Conservation (phyloP, 2,888 invertebrate species). For the Caenorhabditis imperialis region DNA sequence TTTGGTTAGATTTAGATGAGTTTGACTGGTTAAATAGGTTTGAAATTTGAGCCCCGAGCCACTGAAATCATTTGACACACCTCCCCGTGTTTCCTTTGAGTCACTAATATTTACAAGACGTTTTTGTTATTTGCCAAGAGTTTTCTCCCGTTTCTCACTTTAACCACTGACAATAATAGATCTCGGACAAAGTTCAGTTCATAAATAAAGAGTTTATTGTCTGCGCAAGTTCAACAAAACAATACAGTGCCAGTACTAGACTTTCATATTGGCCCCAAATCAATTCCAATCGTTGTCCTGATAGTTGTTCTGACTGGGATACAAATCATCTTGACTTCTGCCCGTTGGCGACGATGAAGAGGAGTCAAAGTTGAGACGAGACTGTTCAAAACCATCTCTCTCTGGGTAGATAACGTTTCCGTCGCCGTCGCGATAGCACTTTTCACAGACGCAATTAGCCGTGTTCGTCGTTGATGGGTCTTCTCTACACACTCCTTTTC, state of each 20-base stretch:
- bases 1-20: too few species aligned
- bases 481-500: slow-evolving; percentile 38
- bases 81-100: slow-evolving; percentile 20
- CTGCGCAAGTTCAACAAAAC: too few species aligned
- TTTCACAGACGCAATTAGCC: slow-evolving; percentile 35
- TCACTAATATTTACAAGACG: slow-evolving; percentile 33
- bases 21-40: too few species aligned
- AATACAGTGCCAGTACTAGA: too few species aligned
- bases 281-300: slow-evolving; percentile 3
- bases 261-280: too few species aligned
- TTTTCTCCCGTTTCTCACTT: slow-evolving; percentile 1
- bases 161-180: slow-evolving; percentile 1
- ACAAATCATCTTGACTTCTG: slow-evolving; percentile 25
- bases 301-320: slow-evolving; percentile 34
- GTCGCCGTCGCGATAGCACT: slow-evolving; percentile 23
- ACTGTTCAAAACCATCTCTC: slow-evolving; percentile 24
- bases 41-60: too few species aligned
- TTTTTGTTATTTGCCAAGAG: slow-evolving; percentile 26
- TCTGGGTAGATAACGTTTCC: slow-evolving; percentile 23
- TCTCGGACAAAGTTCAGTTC: slow-evolving; percentile 42
- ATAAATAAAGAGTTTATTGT: too few species aligned
- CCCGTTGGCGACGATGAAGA: slow-evolving; percentile 14
- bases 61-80: slow-evolving; percentile 14
- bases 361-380: slow-evolving; percentile 26
- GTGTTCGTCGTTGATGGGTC: slow-evolving; percentile 23